These are phyloP conservation scores for Atopsyche davidsoni DNA, from an alignment of 1,140 invertebrate species.

Conservation along the genomic window DNA sequence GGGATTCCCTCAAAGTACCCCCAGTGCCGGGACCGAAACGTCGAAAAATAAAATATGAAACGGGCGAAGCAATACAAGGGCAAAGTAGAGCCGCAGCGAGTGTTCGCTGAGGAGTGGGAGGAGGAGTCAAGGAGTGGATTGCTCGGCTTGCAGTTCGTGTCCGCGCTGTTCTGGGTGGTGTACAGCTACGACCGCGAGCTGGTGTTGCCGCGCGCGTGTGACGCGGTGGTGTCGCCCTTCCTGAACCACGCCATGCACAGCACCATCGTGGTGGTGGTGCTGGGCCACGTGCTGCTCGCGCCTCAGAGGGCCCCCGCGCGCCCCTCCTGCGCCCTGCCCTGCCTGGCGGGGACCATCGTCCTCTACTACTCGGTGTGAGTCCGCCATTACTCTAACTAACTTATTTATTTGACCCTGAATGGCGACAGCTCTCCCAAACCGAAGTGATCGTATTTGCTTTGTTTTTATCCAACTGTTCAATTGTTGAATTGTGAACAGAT, in stretches of 20 bases:
- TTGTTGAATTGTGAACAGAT: no score
- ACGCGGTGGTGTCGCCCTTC: slow-evolving; percentile 58
- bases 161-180: slow-evolving; percentile 59
- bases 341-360: slow-evolving; percentile 19
- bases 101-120: no score
- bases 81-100: no score
- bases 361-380: slow-evolving; percentile 23
- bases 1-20: no score
- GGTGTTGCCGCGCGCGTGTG: slow-evolving; percentile 57
- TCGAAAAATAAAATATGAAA: neutral
- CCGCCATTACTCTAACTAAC: no score
- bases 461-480: no score
- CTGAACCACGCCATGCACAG: slow-evolving; percentile 65
- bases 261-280: slow-evolving; percentile 41
- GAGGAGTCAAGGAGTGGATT: no score
- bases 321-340: slow-evolving; percentile 31
- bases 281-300: slow-evolving; percentile 43
- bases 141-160: slow-evolving; percentile 53
- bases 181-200: slow-evolving; percentile 62
- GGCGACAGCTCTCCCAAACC: no score
- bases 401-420: no score
- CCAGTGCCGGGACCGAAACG: neutral
- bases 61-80: neutral
- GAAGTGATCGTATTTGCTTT: no score
- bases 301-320: slow-evolving; percentile 33